Base-by-base conservation (phyloP, 2,113 vertebrate species). In the Brachypodius melanocephalos region DNA sequence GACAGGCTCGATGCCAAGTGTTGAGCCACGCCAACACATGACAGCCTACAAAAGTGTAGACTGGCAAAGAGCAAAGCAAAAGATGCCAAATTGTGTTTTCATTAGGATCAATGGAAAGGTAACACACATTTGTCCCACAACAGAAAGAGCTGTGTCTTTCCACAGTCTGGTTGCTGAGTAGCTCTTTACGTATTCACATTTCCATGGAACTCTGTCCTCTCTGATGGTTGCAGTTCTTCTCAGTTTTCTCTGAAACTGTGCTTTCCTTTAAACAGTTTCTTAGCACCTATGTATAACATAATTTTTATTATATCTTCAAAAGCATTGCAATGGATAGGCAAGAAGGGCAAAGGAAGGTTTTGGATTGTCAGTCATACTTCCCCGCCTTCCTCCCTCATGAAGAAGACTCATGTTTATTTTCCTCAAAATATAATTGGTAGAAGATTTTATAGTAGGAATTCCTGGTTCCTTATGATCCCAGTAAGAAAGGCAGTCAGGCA, bases 11-110 rank as follows among this genome's bases (percentile, higher is more conserved):
- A 26, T 40, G 49, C 26, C 6, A n/a, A 28, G 38, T 10, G 22
- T 5, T 58, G 68, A 67, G 20, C 43, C 25, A 31, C 0, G 0
- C 19, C 34, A 46, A 59, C 5, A 22, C 8, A 17, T 4, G 15
- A 62, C 43, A 29, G 55, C 51, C 28, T 63, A 24, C 14, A 73
- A 21, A 59, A 17, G 42, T 1, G 7, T 28, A n/a, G 6, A 15
- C 24, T 77, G 31, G 12, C 26, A 51, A 74, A 77, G 73, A 69
- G 4, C 12, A 67, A 73, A 65, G 45, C 20, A 51, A 51, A 80
- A 38, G 4, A 61, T n/a, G 10, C 57, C 6, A 55, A 85, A 69
- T 32, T 29, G 6, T 46, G 25, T 51, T 55, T 88, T 28, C 34
- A 29, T 40, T 34, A 71, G 10, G 14, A 34, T 40, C 28, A 43